Evolutionary conservation across 2,888 invertebrate genomes (phyloP).

Genomic region (Philhelius pedissequus): DNA sequence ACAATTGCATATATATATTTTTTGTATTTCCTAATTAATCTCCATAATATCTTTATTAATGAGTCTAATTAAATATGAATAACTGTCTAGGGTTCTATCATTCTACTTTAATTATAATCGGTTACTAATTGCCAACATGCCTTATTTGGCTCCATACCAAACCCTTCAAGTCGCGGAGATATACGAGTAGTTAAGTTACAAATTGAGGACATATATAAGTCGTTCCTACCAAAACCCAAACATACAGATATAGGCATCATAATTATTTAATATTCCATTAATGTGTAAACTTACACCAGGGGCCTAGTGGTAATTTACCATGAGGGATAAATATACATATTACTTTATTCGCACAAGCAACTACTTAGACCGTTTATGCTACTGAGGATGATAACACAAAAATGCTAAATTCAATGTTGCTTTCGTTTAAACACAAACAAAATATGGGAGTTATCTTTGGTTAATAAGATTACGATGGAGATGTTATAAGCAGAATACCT

Average conservation of each 20-base stretch:
- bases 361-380: background rate
- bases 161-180: background rate
- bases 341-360: slow-evolving; percentile 11
- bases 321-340: slow-evolving; percentile 41
- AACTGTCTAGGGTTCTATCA: slow-evolving; percentile 4
- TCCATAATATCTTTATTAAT: slow-evolving; percentile 25
- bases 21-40: slow-evolving; percentile 26
- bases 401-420: no score
- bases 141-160: background rate
- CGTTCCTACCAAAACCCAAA: background rate
- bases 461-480: background rate
- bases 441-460: background rate
- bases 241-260: slow-evolving; percentile 1
- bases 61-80: slow-evolving; percentile 45
- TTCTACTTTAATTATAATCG: slow-evolving; percentile 26
- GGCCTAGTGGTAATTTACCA: slow-evolving; percentile 43
- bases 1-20: background rate
- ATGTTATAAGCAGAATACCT: background rate
- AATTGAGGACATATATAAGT: slow-evolving; percentile 35
- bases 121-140: slow-evolving; percentile 30
- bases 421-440: background rate
- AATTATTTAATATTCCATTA: slow-evolving; percentile 25
- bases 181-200: background rate
- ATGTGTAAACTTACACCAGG: slow-evolving; percentile 48
- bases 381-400: background rate